Percentiles rank a stretch among this genome's conserved stretches.
Conservation (phyloP, 2,113 vertebrate genomes). For the Rhinoptilus africanus region DNA sequence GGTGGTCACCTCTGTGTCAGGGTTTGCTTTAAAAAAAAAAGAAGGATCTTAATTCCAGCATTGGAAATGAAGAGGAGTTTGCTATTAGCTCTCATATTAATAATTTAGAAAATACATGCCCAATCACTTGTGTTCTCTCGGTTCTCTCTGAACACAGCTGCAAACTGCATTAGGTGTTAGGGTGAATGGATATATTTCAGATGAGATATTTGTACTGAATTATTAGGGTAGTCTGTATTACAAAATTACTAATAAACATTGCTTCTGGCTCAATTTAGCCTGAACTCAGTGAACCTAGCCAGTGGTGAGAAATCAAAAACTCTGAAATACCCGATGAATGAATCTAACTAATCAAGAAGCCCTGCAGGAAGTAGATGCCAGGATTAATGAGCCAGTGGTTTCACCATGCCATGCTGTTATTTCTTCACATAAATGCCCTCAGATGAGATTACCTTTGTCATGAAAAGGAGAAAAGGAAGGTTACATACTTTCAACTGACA, state of each 20-base stretch:
- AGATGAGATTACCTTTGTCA: conserved; percentile 80
- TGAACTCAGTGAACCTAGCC: conserved; percentile 78
- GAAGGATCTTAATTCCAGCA: conserved; percentile 50
- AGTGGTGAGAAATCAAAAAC: conserved; percentile 79
- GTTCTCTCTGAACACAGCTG: conserved; percentile 67
- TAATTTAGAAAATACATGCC: conserved; percentile 75
- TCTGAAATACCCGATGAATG: conserved; percentile 75
- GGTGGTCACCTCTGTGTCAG: neutral
- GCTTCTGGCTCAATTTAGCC: conserved; percentile 79
- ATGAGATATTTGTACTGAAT: conserved; percentile 78
- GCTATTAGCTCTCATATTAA: conserved; percentile 69
- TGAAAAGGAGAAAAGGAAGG: conserved; percentile 79
- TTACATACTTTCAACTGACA: conserved; percentile 76
- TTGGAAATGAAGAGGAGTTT: conserved; percentile 52
- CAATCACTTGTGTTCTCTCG: conserved; percentile 64
- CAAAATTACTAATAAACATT: conserved; percentile 83
- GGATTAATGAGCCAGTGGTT: conserved; percentile 80
- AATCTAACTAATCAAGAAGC: conserved; percentile 79
- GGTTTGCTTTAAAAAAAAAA: conserved; percentile 26
- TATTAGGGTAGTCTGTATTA: conserved; percentile 78
- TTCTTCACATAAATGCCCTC: conserved; percentile 79
- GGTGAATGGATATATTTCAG: conserved; percentile 69
- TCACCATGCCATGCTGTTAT: conserved; percentile 77
- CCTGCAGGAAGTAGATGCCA: conserved; percentile 79
- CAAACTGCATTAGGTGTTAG: conserved; percentile 65